phyloP scores from a whole-genome alignment of 2,888 invertebrate species.

The Ctena decussata region DNA sequence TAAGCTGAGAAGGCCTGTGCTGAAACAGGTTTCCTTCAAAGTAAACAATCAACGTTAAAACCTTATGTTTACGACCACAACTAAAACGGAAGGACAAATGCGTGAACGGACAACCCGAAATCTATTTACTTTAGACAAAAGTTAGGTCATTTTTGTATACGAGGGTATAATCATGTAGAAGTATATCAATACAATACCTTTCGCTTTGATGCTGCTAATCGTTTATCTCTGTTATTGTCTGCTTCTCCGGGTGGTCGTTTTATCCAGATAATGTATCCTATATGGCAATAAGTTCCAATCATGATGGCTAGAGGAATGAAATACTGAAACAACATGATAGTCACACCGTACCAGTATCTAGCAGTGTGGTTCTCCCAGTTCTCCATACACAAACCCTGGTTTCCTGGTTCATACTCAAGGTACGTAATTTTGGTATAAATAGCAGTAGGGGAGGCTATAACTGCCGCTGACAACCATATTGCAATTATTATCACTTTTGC shows the following conservation, averaged over 20 bases:
- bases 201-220: constrained; percentile 94
- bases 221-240: constrained; percentile 92
- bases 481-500: constrained; percentile 91
- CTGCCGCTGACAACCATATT: constrained; percentile 93
- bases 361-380: constrained; percentile 66
- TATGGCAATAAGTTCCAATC: constrained; percentile 94
- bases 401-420: constrained; percentile 50
- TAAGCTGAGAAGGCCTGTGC: too few relatives aligned
- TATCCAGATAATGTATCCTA: constrained; percentile 95
- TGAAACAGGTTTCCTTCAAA: too few relatives aligned
- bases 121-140: too few relatives aligned
- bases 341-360: constrained; percentile 90
- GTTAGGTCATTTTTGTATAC: too few relatives aligned
- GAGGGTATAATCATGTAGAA: too few relatives aligned
- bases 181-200: constrained; percentile 91
- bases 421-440: constrained; percentile 89
- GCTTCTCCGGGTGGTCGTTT: constrained; percentile 95
- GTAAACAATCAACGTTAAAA: too few relatives aligned
- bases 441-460: constrained; percentile 94
- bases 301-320: constrained; percentile 93
- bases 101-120: too few relatives aligned
- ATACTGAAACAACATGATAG: constrained; percentile 92
- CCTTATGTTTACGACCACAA: too few relatives aligned
- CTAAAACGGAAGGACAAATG: too few relatives aligned
- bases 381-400: constrained; percentile 73